Base-by-base conservation (phyloP, 2,888 invertebrate species). In the Mongoloraphidia duomilia region DNA sequence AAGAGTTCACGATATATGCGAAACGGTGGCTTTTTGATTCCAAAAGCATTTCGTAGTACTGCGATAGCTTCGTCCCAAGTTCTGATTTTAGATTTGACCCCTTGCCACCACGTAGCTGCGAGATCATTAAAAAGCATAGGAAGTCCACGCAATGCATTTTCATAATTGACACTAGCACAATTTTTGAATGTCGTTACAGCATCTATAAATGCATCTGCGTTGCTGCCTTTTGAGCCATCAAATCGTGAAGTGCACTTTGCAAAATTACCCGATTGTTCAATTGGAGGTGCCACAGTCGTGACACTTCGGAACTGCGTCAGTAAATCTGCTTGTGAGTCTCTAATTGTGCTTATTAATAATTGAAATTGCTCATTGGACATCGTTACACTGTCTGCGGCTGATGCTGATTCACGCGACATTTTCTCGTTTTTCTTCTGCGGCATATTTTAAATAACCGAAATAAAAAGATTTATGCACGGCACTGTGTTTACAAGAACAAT, bases 61-160 rank as follows among this genome's bases (percentile, higher is more conserved):
- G 5, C 13, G 9, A 13, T 38, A n/a, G 38, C 38, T 38, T 38
- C 12, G 13, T 38, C 13, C 38, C 38, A 38, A 12, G 38, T 38
- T 38, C 38, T 8, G 5, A 13, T 13, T 38, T 8, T 13, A 8
- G 38, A 3, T 13, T 38, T 38, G 12, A 38, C 38, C 5, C 38
- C 38, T 38, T 38, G 38, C 38, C 38, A 38, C 38, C 38, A 38
- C n/a, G 38, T 38, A 38, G 38, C 38, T 51, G 39, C 38, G 13
- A 38, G n/a, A 8, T 13, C 9, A 12, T 38, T 13, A 6, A 38
- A 38, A 6, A 38, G 38, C 38, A 38, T 38, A 5, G 38, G 38
- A 12, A 38, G 13, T 12, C 38, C 38, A 12, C 9, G n/a, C n/a
- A 38, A 13, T 5, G 38, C 38, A 13, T 38, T 38, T 8, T 38